These are phyloP conservation scores for Anabas testudineus DNA, from an alignment of 2,797 vertebrate species.

Conservation along the genomic window DNA sequence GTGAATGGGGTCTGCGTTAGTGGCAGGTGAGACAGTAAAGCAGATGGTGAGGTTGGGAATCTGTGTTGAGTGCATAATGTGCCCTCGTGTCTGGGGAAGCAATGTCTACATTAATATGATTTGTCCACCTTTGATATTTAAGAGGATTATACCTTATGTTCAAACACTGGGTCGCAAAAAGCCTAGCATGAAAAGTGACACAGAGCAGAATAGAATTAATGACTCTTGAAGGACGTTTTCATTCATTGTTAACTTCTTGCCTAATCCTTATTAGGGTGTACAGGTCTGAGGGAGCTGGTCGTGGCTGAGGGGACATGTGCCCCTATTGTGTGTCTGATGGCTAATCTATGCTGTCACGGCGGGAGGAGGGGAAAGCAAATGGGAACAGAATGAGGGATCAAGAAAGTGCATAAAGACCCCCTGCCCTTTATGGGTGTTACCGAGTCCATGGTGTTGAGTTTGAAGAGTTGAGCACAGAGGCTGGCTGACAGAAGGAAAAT, in stretches of 20 bases:
- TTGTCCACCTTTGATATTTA: slow-evolving; percentile 87
- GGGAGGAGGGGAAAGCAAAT: slow-evolving; percentile 74
- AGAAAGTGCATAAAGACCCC: slow-evolving; percentile 76
- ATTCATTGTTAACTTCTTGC: slow-evolving; percentile 87
- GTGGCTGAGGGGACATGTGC: slow-evolving; percentile 80
- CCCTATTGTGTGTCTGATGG: slow-evolving; percentile 83
- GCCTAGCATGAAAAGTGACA: slow-evolving; percentile 78
- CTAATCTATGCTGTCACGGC: slow-evolving; percentile 83
- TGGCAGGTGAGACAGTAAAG: slow-evolving; percentile 66
- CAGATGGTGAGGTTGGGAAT: slow-evolving; percentile 77
- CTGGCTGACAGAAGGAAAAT: slow-evolving; percentile 46
- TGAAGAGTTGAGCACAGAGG: slow-evolving; percentile 43
- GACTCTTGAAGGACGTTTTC: slow-evolving; percentile 83
- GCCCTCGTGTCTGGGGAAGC: slow-evolving; percentile 64
- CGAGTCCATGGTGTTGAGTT: slow-evolving; percentile 42
- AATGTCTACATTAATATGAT: slow-evolving; percentile 85
- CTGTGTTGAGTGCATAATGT: slow-evolving; percentile 73
- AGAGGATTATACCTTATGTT: slow-evolving; percentile 87
- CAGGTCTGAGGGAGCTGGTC: slow-evolving; percentile 75
- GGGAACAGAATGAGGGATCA: slow-evolving; percentile 71
- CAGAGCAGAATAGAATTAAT: slow-evolving; percentile 82
- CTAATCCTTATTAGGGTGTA: slow-evolving; percentile 87
- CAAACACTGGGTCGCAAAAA: slow-evolving; percentile 79
- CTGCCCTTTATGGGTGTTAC: slow-evolving; percentile 75
- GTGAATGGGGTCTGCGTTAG: slow-evolving; percentile 38